Evolutionary conservation across 1,140 invertebrate species (phyloP).

Genomic region (Sinonovacula constricta): DNA sequence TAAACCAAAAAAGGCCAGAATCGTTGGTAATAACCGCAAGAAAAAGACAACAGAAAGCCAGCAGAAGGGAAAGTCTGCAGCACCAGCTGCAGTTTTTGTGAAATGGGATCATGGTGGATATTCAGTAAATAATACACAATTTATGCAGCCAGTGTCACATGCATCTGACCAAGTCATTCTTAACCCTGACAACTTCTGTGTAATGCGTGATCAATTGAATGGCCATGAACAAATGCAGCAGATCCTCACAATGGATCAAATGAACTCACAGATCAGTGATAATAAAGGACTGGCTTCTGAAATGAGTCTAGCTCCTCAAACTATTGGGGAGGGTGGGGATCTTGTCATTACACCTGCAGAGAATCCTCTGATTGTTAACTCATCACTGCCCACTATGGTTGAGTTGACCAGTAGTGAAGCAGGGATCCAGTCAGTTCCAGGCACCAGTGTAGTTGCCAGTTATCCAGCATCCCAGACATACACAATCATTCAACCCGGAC

Average conservation of each 20-base stretch:
- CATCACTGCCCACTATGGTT: constrained; percentile 16
- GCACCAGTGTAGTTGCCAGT: constrained; percentile 34
- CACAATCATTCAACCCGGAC: constrained; percentile 28
- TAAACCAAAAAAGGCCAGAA: constrained; percentile 52
- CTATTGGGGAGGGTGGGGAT: not conserved
- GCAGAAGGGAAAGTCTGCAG: constrained; percentile 1
- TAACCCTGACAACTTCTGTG: constrained; percentile 32
- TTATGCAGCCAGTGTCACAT: not conserved
- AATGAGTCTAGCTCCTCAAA: not conserved
- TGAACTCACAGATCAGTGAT: constrained; percentile 14
- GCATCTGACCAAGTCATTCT: constrained; percentile 22
- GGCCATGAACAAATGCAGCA: constrained; percentile 39
- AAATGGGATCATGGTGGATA: constrained; percentile 62
- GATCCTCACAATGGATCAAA: constrained; percentile 35
- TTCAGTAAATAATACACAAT: constrained; percentile 38
- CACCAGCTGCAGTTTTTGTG: constrained; percentile 23
- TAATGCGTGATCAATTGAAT: constrained; percentile 33
- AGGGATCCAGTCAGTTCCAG: constrained; percentile 16
- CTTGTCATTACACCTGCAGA: not conserved
- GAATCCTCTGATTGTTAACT: constrained; percentile 7
- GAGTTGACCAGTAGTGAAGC: constrained; percentile 21
- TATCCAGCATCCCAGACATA: constrained; percentile 29
- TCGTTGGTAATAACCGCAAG: constrained; percentile 26
- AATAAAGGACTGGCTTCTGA: constrained; percentile 13
- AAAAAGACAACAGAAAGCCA: constrained; percentile 35